Conservation (phyloP, 2,113 vertebrate species). For the Saccopteryx leptura region DNA sequence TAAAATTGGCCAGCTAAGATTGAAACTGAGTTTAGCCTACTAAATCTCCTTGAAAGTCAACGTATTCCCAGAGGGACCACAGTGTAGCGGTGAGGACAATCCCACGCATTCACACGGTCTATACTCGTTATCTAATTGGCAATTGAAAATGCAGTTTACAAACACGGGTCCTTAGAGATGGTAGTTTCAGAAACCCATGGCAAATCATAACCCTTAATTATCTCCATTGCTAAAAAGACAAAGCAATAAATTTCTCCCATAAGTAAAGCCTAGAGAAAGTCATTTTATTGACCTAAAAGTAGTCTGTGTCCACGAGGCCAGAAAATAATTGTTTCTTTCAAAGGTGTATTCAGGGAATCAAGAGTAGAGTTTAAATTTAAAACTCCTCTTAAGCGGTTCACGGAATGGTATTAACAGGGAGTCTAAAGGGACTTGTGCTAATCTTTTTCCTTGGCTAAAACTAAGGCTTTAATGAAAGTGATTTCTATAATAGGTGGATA, state of each 20-base stretch:
- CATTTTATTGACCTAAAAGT: constrained; percentile 73
- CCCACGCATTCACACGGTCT: constrained; percentile 57
- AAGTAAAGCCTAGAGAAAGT: constrained; percentile 49
- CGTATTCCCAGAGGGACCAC: constrained; percentile 43
- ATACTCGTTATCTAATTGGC: constrained; percentile 68
- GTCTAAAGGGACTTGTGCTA: constrained; percentile 76
- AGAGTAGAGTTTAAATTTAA: constrained; percentile 77
- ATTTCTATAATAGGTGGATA: constrained; percentile 58
- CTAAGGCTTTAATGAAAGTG: constrained; percentile 72
- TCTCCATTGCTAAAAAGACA: constrained; percentile 60
- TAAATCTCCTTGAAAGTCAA: background rate
- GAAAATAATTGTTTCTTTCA: constrained; percentile 69
- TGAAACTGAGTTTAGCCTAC: constrained; percentile 58
- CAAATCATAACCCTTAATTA: constrained; percentile 76
- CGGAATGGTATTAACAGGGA: constrained; percentile 74
- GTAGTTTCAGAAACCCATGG: constrained; percentile 58
- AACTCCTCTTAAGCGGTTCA: constrained; percentile 79
- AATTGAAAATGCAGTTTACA: constrained; percentile 68
- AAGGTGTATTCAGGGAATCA: constrained; percentile 62
- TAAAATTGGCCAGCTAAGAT: constrained; percentile 7
- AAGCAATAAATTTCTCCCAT: constrained; percentile 37
- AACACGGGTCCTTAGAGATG: constrained; percentile 64
- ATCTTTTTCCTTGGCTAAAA: constrained; percentile 74
- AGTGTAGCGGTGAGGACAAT: background rate
- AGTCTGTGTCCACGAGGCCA: constrained; percentile 51